Evolutionary conservation across 2,113 vertebrate genomes (phyloP).

Genomic region (Nettapus auritus): DNA sequence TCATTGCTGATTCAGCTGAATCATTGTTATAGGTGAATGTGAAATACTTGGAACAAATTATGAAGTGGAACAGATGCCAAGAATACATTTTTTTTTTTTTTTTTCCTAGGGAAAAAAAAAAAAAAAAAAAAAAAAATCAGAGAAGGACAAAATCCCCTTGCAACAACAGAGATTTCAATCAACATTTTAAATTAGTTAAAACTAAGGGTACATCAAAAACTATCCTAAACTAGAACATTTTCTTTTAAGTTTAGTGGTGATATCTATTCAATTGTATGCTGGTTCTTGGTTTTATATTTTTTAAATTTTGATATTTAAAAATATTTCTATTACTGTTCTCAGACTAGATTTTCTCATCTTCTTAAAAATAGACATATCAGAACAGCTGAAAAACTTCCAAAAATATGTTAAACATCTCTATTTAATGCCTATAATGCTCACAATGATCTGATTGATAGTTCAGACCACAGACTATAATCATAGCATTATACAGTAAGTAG

Average conservation of each 20-base stretch:
- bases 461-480: conserved; percentile 19
- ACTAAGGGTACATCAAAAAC: not conserved
- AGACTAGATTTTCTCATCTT: not conserved
- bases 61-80: not conserved
- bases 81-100: not conserved
- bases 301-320: not conserved
- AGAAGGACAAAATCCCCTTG: not conserved
- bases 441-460: conserved; percentile 33
- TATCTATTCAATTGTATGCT: not conserved
- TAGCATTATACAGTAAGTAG: not conserved
- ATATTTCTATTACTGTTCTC: not conserved
- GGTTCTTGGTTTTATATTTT: not conserved
- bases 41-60: not conserved
- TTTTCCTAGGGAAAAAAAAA: not conserved
- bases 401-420: not conserved
- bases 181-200: not conserved
- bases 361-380: not conserved
- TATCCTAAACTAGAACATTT: not conserved
- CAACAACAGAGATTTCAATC: not conserved
- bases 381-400: not conserved
- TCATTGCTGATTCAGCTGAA: not conserved
- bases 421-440: not conserved
- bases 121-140: not conserved
- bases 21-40: not conserved
- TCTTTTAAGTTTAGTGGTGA: not conserved